Conservation (phyloP, 2,888 invertebrate genomes). For the Nymphalis c-album region DNA sequence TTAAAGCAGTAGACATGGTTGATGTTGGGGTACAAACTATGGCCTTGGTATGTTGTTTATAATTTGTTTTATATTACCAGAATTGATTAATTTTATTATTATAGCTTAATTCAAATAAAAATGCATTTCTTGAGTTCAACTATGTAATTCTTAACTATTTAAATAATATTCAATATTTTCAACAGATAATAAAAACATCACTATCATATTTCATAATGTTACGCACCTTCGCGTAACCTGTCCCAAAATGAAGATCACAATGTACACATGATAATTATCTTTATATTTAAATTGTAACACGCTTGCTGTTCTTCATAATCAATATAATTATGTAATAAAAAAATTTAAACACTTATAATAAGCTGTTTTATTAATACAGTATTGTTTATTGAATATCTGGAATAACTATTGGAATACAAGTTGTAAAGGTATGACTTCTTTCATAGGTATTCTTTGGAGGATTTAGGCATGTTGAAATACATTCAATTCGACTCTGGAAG, state of each 20-base stretch:
- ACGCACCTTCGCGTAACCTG: slow-evolving; percentile 23
- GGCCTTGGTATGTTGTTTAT: slow-evolving; percentile 38
- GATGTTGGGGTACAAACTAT: slow-evolving; percentile 47
- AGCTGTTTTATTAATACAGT: background rate
- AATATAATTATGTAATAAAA: background rate
- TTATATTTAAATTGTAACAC: background rate
- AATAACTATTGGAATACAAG: slow-evolving; percentile 45
- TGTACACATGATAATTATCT: background rate
- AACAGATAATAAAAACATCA: slow-evolving; percentile 42
- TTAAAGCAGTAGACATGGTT: slow-evolving; percentile 45
- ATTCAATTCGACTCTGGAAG: slow-evolving; percentile 56
- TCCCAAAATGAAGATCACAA: slow-evolving; percentile 2
- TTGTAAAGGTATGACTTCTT: slow-evolving; percentile 38
- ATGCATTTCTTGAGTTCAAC: too few relatives aligned
- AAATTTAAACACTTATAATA: background rate
- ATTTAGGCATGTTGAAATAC: slow-evolving; percentile 53
- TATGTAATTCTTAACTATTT: too few relatives aligned
- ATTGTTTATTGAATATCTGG: slow-evolving; percentile 36
- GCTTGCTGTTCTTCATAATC: background rate
- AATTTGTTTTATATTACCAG: background rate
- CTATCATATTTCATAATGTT: slow-evolving; percentile 42
- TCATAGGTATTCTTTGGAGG: slow-evolving; percentile 55
- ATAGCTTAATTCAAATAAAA: too few relatives aligned
- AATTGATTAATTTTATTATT: background rate
- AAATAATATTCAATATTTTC: slow-evolving; percentile 20